Percentiles rank a stretch among this genome's conserved stretches.
These are phyloP conservation scores for Lissonota sp. DNA, from an alignment of 2,888 invertebrate genomes.

Conservation along the genomic window DNA sequence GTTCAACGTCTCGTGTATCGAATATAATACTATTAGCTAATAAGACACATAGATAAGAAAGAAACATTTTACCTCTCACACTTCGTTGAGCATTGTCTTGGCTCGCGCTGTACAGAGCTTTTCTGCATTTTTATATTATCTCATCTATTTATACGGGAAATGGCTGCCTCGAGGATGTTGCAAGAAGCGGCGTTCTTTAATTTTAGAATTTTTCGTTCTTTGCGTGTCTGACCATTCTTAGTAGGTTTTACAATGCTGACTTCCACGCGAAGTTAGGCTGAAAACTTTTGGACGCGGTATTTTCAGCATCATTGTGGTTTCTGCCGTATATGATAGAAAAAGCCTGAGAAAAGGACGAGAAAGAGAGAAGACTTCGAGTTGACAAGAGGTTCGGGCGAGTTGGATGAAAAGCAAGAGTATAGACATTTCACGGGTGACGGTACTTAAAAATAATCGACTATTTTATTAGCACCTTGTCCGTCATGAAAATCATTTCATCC, in stretches of 20 bases:
- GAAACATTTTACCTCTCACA: neutral
- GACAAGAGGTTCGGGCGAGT: constrained; percentile 33
- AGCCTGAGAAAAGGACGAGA: constrained; percentile 3
- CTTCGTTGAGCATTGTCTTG: constrained; percentile 16
- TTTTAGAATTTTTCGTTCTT: constrained; percentile 49
- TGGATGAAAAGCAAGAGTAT: constrained; percentile 66
- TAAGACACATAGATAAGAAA: neutral
- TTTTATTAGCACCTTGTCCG: constrained; percentile 75
- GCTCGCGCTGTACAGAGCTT: constrained; percentile 2
- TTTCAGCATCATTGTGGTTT: neutral
- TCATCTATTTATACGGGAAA: constrained; percentile 13
- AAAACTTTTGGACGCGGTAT: constrained; percentile 65
- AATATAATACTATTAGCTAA: constrained; percentile 8
- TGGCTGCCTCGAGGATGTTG: neutral
- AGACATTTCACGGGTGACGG: constrained; percentile 66
- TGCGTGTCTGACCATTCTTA: constrained; percentile 9
- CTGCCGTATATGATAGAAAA: neutral
- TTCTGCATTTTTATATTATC: neutral
- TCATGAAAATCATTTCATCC: constrained; percentile 50
- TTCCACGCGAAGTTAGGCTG: constrained; percentile 62
- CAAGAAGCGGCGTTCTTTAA: constrained; percentile 34
- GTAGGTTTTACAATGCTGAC: constrained; percentile 15
- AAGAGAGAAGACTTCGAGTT: neutral
- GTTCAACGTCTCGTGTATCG: constrained; percentile 18
- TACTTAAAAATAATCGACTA: constrained; percentile 75